Evolutionary conservation across 2,888 invertebrate species (phyloP).

Genomic region (Lasioglossum lativentre): DNA sequence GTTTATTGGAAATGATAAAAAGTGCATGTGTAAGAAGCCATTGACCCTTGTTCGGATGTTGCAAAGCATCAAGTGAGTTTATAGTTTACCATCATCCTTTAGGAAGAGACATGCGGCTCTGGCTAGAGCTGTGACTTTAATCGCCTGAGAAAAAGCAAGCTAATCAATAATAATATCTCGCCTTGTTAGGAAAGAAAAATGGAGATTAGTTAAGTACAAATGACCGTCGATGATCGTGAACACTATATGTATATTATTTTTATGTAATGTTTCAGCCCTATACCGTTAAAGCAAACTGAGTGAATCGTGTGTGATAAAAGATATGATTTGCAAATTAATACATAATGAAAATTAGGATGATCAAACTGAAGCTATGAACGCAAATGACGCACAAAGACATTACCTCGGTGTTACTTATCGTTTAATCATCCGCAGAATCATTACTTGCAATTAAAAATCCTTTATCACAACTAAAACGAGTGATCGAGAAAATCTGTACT

Average conservation of each 20-base stretch:
- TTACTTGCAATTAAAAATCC: conserved; percentile 34
- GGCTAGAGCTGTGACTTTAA: conserved; percentile 78
- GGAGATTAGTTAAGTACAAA: not conserved
- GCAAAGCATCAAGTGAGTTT: conserved; percentile 55
- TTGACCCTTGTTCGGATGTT: conserved; percentile 4
- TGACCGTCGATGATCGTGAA: not conserved
- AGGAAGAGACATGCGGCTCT: conserved; percentile 67
- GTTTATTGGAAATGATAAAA: conserved; percentile 4
- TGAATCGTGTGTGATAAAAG: not conserved
- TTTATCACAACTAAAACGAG: conserved; percentile 25
- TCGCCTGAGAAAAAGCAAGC: conserved; percentile 78
- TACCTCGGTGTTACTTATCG: conserved; percentile 27
- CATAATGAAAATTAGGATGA: conserved; percentile 10
- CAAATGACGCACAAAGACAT: conserved; percentile 24
- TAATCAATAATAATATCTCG: conserved; percentile 57
- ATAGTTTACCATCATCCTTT: conserved; percentile 75
- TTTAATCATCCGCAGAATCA: conserved; percentile 39
- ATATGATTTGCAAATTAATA: conserved; percentile 6
- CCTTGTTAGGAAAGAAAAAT: not conserved
- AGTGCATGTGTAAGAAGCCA: conserved; percentile 11
- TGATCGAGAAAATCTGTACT: conserved; percentile 21
- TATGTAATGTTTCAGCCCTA: not conserved
- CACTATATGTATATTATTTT: conserved; percentile 5
- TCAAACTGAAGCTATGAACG: conserved; percentile 20
- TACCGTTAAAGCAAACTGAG: conserved; percentile 10